These are phyloP conservation scores for Halictus quadricinctus DNA, from an alignment of 2,888 invertebrate species.

Conservation along the genomic window DNA sequence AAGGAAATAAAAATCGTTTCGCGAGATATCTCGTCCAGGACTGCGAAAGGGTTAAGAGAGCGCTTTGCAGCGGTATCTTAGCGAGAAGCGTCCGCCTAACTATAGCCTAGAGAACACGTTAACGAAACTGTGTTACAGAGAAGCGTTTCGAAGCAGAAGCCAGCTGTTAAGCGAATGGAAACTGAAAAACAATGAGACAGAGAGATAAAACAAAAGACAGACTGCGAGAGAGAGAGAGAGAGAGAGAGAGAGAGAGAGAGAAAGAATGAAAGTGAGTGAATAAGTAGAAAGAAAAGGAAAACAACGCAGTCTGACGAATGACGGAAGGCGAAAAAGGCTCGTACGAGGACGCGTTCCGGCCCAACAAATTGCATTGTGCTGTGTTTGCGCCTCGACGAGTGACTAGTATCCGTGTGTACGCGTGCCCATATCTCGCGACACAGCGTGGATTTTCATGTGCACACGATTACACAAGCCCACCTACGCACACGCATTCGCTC, in stretches of 20 bases:
- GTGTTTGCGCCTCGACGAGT: conserved; percentile 60
- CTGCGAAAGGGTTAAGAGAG: neutral
- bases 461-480: conserved; percentile 23
- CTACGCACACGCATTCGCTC: conserved; percentile 13
- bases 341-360: conserved; percentile 56
- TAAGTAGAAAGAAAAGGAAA: conserved; percentile 27
- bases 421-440: conserved; percentile 52
- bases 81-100: conserved; percentile 49
- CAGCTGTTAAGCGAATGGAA: conserved; percentile 60
- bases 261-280: neutral
- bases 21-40: neutral
- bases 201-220: neutral
- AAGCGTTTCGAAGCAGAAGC: conserved; percentile 64
- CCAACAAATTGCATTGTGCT: conserved; percentile 49
- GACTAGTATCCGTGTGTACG: conserved; percentile 57
- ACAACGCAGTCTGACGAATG: conserved; percentile 57
- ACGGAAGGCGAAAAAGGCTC: conserved; percentile 63
- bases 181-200: conserved; percentile 23
- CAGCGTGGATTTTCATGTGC: conserved; percentile 49
- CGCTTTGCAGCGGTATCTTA: conserved; percentile 2
- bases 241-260: neutral
- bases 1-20: neutral
- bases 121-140: conserved; percentile 48
- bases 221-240: neutral
- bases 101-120: conserved; percentile 41